phyloP scores from a whole-genome alignment of 2,797 vertebrate species.

The Gallinago stenura region DNA sequence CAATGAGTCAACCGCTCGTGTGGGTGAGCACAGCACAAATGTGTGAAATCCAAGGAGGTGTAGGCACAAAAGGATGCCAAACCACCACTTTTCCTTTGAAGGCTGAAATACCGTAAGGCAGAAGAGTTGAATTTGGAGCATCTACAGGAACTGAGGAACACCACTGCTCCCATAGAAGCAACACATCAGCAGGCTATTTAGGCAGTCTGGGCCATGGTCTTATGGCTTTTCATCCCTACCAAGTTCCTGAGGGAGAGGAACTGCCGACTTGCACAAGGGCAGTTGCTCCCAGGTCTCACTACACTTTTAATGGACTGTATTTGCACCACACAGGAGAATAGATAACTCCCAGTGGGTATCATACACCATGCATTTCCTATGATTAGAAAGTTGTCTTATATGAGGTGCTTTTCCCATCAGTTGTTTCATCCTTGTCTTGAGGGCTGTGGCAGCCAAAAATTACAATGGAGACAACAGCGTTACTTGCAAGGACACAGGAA shows the following conservation, averaged over 20 bases:
- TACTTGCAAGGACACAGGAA: not conserved
- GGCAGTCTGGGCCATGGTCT: not conserved
- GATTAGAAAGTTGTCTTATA: not conserved
- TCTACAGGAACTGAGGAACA: not conserved
- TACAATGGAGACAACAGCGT: not conserved
- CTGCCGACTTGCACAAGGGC: not conserved
- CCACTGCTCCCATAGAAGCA: not conserved
- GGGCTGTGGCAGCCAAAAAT: not conserved
- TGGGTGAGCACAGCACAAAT: accelerated
- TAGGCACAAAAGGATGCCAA: not conserved
- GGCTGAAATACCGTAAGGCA: accelerated
- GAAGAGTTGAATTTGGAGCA: not conserved
- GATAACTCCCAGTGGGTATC: not conserved
- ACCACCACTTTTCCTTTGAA: not conserved
- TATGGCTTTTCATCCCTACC: not conserved
- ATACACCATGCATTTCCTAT: not conserved
- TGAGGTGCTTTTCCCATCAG: not conserved
- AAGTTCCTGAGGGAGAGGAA: not conserved
- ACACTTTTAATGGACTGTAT: not conserved
- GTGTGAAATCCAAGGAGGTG: not conserved
- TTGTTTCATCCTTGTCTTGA: not conserved
- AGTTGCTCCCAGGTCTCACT: not conserved
- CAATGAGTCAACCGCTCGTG: too few species aligned
- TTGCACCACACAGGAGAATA: not conserved
- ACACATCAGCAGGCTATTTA: not conserved